These are phyloP conservation scores for Acronicta leporina DNA, from an alignment of 2,888 invertebrate genomes.

Conservation along the genomic window DNA sequence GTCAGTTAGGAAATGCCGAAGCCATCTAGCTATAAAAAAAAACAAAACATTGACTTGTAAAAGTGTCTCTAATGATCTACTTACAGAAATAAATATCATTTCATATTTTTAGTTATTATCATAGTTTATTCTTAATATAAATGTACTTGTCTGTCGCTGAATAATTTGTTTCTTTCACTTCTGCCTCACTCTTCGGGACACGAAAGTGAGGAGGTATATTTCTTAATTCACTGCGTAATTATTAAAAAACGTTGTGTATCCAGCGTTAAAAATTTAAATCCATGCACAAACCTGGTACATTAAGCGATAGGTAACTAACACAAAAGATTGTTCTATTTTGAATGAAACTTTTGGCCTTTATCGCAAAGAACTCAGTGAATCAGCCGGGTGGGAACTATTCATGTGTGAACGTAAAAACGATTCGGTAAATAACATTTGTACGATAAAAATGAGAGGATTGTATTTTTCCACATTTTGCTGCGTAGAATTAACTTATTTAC, in stretches of 20 bases:
- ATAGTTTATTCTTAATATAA: too few relatives aligned
- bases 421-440: constrained; percentile 67
- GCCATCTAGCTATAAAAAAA: too few relatives aligned
- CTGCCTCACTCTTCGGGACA: too few relatives aligned
- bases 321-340: constrained; percentile 62
- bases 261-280: constrained; percentile 19
- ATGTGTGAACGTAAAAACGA: constrained; percentile 69
- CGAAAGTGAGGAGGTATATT: too few relatives aligned
- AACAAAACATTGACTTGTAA: too few relatives aligned
- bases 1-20: too few relatives aligned
- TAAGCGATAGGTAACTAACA: constrained; percentile 43
- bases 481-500: constrained; percentile 10
- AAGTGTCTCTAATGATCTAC: too few relatives aligned
- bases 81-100: too few relatives aligned
- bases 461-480: constrained; percentile 45
- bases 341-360: constrained; percentile 66
- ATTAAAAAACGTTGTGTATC: constrained; percentile 5
- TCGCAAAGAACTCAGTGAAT: constrained; percentile 65
- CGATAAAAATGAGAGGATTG: constrained; percentile 58
- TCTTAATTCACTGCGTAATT: too few relatives aligned
- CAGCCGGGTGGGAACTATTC: constrained; percentile 66
- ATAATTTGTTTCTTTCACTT: too few relatives aligned
- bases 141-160: too few relatives aligned
- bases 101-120: too few relatives aligned
- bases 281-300: constrained; percentile 6